Evolutionary conservation across 2,113 vertebrate species (phyloP).

Genomic region (Sylvietta virens): DNA sequence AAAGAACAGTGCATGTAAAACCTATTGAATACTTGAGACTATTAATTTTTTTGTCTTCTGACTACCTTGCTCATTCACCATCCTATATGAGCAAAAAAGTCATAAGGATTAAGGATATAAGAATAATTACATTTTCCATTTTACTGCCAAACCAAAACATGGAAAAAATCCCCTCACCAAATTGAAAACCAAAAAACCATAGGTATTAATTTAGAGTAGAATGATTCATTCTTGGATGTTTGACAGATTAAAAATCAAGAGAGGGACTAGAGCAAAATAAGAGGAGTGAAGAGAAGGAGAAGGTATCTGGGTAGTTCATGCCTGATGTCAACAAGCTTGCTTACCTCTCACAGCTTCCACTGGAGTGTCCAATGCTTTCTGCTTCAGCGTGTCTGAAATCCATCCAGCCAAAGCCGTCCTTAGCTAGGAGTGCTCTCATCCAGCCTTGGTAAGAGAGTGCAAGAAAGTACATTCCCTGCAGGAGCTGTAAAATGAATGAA

Average conservation of each 20-base stretch:
- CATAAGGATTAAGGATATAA: not conserved
- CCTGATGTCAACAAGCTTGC: not conserved
- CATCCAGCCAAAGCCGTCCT: not conserved
- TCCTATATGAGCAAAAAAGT: not conserved
- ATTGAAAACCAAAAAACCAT: not conserved
- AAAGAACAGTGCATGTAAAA: not conserved
- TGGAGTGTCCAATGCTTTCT: not conserved
- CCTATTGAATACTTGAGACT: not conserved
- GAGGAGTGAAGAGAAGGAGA: not conserved
- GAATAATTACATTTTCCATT: not conserved
- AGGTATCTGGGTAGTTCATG: not conserved
- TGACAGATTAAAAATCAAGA: not conserved
- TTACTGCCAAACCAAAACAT: not conserved
- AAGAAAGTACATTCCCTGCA: not conserved
- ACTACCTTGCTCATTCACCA: not conserved
- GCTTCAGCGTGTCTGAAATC: not conserved
- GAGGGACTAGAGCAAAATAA: not conserved
- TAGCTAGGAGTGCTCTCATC: not conserved
- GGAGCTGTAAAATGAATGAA: not conserved
- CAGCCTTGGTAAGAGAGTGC: not conserved
- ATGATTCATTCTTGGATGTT: not conserved
- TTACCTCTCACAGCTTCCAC: not conserved
- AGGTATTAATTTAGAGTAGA: not conserved
- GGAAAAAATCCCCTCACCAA: not conserved
- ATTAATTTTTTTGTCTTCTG: not conserved